Conservation (phyloP, 2,797 vertebrate species). For the Sebastes wilsoni region DNA sequence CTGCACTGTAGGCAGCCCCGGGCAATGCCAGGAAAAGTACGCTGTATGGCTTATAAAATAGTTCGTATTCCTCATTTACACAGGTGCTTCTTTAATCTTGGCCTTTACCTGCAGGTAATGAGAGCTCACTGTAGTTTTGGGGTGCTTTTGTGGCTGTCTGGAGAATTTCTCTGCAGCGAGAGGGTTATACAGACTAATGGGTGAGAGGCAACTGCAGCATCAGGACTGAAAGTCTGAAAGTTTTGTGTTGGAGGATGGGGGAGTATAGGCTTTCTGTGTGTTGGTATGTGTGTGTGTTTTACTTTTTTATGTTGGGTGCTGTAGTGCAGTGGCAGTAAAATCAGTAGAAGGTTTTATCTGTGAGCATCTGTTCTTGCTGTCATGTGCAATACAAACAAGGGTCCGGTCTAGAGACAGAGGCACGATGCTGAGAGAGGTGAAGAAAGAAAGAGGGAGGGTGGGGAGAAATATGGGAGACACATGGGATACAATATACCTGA, state of each 20-base stretch:
- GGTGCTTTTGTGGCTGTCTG: slow-evolving; percentile 21
- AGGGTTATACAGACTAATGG: slow-evolving; percentile 50
- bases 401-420: neutral
- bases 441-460: neutral
- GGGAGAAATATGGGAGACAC: neutral
- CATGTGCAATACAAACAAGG: slow-evolving; percentile 39
- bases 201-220: slow-evolving; percentile 29
- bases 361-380: slow-evolving; percentile 42
- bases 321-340: slow-evolving; percentile 25
- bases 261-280: neutral
- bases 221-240: slow-evolving; percentile 22
- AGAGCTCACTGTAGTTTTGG: slow-evolving; percentile 17
- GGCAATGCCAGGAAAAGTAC: slow-evolving; percentile 15
- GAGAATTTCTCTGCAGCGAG: slow-evolving; percentile 35
- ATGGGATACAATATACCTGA: neutral
- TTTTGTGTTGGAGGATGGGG: slow-evolving; percentile 8
- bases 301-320: slow-evolving; percentile 3
- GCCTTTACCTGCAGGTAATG: slow-evolving; percentile 52
- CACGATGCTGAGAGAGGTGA: neutral
- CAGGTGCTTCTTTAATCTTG: slow-evolving; percentile 32
- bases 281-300: neutral
- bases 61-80: slow-evolving; percentile 45
- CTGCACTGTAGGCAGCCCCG: slow-evolving; percentile 2
- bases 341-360: slow-evolving; percentile 34
- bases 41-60: slow-evolving; percentile 37